Conservation (phyloP, 2,797 vertebrate genomes). For the Lacerta bilineata region DNA sequence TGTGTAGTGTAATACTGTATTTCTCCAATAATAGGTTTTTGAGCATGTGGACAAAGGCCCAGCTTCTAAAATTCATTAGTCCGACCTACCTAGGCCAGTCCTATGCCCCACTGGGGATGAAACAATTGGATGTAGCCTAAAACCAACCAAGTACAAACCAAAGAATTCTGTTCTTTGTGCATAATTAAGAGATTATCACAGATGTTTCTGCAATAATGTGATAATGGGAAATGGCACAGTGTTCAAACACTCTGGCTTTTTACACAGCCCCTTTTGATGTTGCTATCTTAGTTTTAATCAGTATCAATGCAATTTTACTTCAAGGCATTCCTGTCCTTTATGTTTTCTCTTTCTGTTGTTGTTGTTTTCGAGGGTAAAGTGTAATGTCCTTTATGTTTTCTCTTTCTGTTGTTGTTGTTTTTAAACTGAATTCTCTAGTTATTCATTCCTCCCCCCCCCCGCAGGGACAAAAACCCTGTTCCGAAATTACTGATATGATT, state of each 20-base stretch:
- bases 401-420: too few relatives aligned
- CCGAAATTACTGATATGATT: not conserved
- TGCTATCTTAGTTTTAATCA: conserved; percentile 1
- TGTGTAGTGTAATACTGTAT: not conserved
- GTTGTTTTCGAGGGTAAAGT: too few relatives aligned
- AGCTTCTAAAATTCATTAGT: not conserved
- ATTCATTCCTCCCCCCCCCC: not conserved
- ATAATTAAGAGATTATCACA: conserved; percentile 1
- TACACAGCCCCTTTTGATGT: not conserved
- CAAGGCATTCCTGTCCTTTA: not conserved
- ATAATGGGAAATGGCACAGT: not conserved
- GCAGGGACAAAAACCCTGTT: too few relatives aligned
- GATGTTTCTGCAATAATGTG: not conserved
- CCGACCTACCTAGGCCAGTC: not conserved
- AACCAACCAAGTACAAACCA: not conserved
- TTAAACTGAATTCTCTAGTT: not conserved
- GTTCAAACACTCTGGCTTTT: not conserved
- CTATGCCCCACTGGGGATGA: not conserved
- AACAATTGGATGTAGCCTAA: not conserved
- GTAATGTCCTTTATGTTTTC: not conserved
- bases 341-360: too few relatives aligned
- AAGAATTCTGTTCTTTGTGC: not conserved
- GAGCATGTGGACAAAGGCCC: not conserved
- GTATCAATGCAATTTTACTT: not conserved
- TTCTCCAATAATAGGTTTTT: not conserved